phyloP scores from a whole-genome alignment of 2,888 invertebrate species.

The Cerastis rubricosa region DNA sequence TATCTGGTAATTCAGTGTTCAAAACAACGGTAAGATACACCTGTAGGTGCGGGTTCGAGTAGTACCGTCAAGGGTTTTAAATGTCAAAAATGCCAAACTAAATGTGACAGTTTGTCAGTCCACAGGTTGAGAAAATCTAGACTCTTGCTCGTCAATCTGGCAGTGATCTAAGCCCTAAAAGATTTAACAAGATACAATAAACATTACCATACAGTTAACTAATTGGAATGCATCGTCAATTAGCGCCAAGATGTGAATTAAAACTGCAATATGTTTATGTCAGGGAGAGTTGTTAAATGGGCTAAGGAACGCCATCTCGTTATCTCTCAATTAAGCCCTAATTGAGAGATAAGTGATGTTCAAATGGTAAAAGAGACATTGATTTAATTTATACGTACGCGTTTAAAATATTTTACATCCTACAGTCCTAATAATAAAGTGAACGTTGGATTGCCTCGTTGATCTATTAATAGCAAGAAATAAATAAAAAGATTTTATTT shows the following conservation, averaged over 20 bases:
- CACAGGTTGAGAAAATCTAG: neutral
- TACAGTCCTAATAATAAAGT: neutral
- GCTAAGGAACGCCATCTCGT: neutral
- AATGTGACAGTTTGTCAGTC: neutral
- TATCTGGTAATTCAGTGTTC: neutral
- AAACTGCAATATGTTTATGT: slow-evolving; percentile 12
- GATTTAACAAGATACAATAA: slow-evolving; percentile 8
- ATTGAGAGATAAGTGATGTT: neutral
- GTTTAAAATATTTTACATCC: neutral
- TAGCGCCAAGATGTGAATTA: slow-evolving; percentile 8
- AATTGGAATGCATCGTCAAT: slow-evolving; percentile 40
- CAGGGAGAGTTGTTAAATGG: neutral
- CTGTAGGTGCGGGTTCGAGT: neutral
- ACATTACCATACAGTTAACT: slow-evolving; percentile 19
- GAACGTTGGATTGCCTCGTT: too few species aligned
- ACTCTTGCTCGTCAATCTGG: neutral
- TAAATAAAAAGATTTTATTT: too few species aligned
- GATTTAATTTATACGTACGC: neutral
- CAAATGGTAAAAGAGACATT: neutral
- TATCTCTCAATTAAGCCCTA: neutral
- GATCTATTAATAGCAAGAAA: too few species aligned
- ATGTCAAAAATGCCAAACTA: neutral
- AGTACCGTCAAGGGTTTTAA: neutral
- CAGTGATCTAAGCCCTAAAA: slow-evolving; percentile 16
- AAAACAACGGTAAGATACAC: neutral